Evolutionary conservation across 2,888 invertebrate species (phyloP).

Genomic region (Exephanes ischioxanthus): DNA sequence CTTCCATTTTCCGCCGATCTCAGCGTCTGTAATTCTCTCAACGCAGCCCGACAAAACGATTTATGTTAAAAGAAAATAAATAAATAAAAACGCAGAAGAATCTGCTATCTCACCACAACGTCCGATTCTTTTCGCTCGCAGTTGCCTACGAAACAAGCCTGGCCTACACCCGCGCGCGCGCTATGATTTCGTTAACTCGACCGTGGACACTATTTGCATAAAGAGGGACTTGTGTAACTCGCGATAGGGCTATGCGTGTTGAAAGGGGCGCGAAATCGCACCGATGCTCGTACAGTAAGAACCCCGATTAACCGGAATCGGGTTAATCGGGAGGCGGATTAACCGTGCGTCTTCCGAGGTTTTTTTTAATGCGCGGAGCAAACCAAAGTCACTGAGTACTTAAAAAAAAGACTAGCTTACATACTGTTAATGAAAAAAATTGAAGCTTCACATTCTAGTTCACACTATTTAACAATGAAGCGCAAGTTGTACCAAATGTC

Average conservation of each 20-base stretch:
- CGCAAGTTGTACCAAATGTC: too few relatives aligned
- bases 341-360: too few relatives aligned
- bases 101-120: conserved; percentile 12
- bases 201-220: conserved; percentile 18
- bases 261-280: conserved; percentile 67
- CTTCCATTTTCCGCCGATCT: conserved; percentile 9
- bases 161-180: not conserved
- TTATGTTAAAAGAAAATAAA: conserved; percentile 8
- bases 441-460: too few relatives aligned
- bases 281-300: conserved; percentile 13
- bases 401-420: too few relatives aligned
- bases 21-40: conserved; percentile 26
- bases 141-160: not conserved
- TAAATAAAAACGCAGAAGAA: not conserved
- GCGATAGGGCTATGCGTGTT: conserved; percentile 66
- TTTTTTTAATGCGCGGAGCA: too few relatives aligned
- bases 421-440: too few relatives aligned
- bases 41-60: conserved; percentile 31
- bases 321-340: too few relatives aligned
- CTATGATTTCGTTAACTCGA: not conserved
- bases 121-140: not conserved
- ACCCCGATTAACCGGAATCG: too few relatives aligned
- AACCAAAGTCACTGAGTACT: too few relatives aligned
- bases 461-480: too few relatives aligned
- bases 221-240: conserved; percentile 24